A percentile compares a stretch with the other conserved stretches of the same genome.
Conservation (phyloP, 1,140 invertebrate genomes). For the Nilaparvata lugens region DNA sequence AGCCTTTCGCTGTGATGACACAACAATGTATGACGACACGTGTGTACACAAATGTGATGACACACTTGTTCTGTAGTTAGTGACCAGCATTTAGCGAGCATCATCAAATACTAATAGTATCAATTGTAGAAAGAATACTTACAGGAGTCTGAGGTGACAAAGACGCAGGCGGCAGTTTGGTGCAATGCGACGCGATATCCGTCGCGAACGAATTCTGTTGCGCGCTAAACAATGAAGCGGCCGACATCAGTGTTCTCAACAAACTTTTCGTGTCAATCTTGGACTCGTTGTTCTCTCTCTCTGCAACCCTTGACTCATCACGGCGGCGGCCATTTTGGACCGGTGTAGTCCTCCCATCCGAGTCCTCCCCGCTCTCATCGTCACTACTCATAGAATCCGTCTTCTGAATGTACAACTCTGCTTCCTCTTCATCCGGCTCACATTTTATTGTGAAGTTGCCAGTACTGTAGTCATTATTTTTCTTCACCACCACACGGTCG, state of each 20-base stretch:
- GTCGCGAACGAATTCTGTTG: not conserved
- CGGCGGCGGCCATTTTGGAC: not conserved
- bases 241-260: conserved; percentile 5
- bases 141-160: not conserved
- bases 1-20: no score
- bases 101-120: no score
- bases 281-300: not conserved
- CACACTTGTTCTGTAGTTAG: no score
- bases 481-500: no score
- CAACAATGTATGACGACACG: no score
- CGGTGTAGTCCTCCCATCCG: not conserved
- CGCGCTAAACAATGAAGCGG: not conserved
- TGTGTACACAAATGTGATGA: no score
- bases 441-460: conserved; percentile 11
- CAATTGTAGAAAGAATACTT: no score
- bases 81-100: no score
- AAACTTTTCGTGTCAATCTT: not conserved
- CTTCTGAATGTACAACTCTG: not conserved
- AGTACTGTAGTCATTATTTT: not conserved
- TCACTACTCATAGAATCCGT: not conserved
- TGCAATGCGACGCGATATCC: not conserved
- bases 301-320: not conserved
- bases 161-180: not conserved
- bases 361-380: not conserved
- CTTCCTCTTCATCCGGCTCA: not conserved